Conservation (phyloP, 2,888 invertebrate species). For the Macaria liturata region DNA sequence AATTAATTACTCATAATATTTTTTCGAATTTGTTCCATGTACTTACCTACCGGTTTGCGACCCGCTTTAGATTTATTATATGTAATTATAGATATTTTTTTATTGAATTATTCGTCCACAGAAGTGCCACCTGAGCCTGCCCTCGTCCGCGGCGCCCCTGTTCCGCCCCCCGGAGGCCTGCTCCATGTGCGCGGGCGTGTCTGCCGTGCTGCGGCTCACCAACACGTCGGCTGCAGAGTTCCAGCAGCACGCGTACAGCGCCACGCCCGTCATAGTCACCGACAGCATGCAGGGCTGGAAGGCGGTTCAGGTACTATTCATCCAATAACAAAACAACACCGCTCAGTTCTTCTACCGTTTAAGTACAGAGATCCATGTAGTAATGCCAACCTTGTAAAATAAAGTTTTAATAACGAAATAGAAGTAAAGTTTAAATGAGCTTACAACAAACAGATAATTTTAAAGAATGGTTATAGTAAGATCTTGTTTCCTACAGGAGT, state of each 20-base stretch:
- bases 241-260: conserved; percentile 90
- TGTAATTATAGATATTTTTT: not conserved
- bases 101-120: conserved; percentile 31
- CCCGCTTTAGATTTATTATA: too few species aligned
- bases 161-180: conserved; percentile 93
- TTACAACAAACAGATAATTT: too few species aligned
- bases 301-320: conserved; percentile 81
- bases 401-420: too few species aligned
- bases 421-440: too few species aligned
- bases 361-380: too few species aligned
- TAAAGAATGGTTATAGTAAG: too few species aligned
- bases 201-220: conserved; percentile 85
- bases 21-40: too few species aligned
- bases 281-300: conserved; percentile 93
- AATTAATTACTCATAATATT: too few species aligned
- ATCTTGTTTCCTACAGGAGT: conserved; percentile 64
- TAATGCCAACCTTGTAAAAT: too few species aligned
- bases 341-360: too few species aligned
- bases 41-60: too few species aligned
- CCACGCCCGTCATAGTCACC: conserved; percentile 91
- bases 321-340: too few species aligned
- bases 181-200: conserved; percentile 87
- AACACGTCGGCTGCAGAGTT: conserved; percentile 88
- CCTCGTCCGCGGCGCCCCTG: conserved; percentile 58
- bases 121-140: conserved; percentile 61